Base-by-base conservation (phyloP, 2,888 invertebrate species). In the Agrotis clavis region DNA sequence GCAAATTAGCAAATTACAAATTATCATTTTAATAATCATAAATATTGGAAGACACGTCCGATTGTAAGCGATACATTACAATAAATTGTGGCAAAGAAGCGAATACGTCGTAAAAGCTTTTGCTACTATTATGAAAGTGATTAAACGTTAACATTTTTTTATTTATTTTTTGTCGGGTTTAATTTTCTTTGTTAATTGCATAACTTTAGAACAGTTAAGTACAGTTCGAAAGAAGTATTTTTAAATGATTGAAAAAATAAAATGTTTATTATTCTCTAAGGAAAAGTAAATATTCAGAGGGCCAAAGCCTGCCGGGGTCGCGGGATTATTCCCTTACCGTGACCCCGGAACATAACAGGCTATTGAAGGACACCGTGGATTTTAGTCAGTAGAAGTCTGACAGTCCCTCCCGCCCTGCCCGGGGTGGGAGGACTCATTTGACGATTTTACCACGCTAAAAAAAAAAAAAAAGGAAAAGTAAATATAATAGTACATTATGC, bases 1-100 rank as follows among this genome's bases (percentile, higher is more conserved):
- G 64, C 64, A 80, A 71, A 77, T 79, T 72, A 71, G 77, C 63
- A 61, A 61, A 70, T 51, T 41, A 56, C 35, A 68, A 61, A 56
- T 73, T 65, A 48, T 71, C 6, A 67, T 66, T 64, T 54, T n/a
- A 69, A 73, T 65, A 61, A 74, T 74, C 45, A 50, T 72, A 71
- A 79, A 69, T 41, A 69, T 67, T 14, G 14, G 47, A 48, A 45
- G 61, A 63, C 50, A 54, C 41, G 85, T 18, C 25, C 13, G 13
- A 74, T 21, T 69, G 75, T 19, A 7, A 72, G 81, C 71, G 81
- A 53, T 9, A 4, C 14, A 1, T 62, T 50, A 60, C 19, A 13
- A 71, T 7, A 41, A n/a, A 54, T 54, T 4, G 2, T 45, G 16
- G 45, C 16, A n/a, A n/a, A 41, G 11, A 19, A 18, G 16, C 13